Evolutionary conservation across 2,113 vertebrate species (phyloP).

Genomic region (Phyllopteryx taeniolatus): DNA sequence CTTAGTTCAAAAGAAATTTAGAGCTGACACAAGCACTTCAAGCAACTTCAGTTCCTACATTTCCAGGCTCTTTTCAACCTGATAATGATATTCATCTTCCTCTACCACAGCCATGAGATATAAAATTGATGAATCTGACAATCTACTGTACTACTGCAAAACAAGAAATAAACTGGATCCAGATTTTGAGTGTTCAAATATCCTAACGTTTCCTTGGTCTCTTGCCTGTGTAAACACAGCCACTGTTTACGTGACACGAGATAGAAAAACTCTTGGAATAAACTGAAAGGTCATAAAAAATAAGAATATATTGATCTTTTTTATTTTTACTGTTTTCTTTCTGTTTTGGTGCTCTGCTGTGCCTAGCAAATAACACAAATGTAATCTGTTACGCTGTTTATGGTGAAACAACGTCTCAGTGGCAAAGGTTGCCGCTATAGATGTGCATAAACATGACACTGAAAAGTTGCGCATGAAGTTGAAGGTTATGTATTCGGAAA

Average conservation of each 20-base stretch:
- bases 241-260: slow-evolving; percentile 20
- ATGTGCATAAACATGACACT: too few relatives aligned
- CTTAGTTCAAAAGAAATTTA: not conserved
- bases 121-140: not conserved
- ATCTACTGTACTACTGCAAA: not conserved
- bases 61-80: not conserved
- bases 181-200: not conserved
- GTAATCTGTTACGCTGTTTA: slow-evolving; percentile 18
- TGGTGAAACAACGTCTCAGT: slow-evolving; percentile 12
- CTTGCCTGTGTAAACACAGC: slow-evolving; percentile 14
- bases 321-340: not conserved
- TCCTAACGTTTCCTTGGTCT: slow-evolving; percentile 7
- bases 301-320: slow-evolving; percentile 7
- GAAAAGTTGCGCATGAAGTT: not conserved
- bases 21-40: slow-evolving; percentile 4
- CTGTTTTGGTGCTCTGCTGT: not conserved
- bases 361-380: not conserved
- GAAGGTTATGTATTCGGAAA: not conserved
- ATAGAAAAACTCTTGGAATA: slow-evolving; percentile 32
- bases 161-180: not conserved
- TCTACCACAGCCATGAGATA: not conserved
- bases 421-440: slow-evolving; percentile 31
- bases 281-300: slow-evolving; percentile 42
- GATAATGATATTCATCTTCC: not conserved
- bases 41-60: not conserved